Evolutionary conservation across 2,797 vertebrate genomes (phyloP).

Genomic region (Gephyroberyx darwinii): DNA sequence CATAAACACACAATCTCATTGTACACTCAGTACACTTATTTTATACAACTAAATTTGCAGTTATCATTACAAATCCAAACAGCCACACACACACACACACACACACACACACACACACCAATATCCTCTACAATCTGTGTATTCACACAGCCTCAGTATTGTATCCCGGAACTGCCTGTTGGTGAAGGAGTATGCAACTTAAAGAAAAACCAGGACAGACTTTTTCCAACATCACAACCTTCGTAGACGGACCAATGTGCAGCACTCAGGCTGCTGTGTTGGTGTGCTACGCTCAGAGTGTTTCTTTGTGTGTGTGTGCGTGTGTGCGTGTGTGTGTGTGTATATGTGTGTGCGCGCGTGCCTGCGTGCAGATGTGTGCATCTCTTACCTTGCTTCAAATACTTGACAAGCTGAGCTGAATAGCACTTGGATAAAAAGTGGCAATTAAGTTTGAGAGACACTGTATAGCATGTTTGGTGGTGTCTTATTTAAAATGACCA

Average conservation of each 20-base stretch:
- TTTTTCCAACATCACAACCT: constrained; percentile 44
- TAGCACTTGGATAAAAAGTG: constrained; percentile 71
- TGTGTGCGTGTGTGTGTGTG: constrained; percentile 24
- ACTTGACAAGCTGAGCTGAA: constrained; percentile 75
- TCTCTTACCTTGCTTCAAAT: constrained; percentile 73
- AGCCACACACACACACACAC: constrained; percentile 22
- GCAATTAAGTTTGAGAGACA: constrained; percentile 67
- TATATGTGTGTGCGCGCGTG: constrained; percentile 25
- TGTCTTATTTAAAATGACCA: constrained; percentile 72
- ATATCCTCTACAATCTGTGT: constrained; percentile 45
- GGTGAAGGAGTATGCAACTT: constrained; percentile 69
- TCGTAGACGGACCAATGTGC: constrained; percentile 58
- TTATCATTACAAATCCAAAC: constrained; percentile 26
- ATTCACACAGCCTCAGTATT: constrained; percentile 39
- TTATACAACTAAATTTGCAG: constrained; percentile 46
- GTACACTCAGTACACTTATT: constrained; percentile 35
- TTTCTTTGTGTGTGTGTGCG: constrained; percentile 51
- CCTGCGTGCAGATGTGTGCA: constrained; percentile 43
- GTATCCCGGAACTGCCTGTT: constrained; percentile 56
- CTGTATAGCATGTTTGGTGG: constrained; percentile 76
- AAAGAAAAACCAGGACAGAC: constrained; percentile 26
- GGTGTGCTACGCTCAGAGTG: constrained; percentile 53
- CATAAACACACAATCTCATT: constrained; percentile 30
- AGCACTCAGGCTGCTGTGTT: constrained; percentile 51
- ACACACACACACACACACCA: constrained; percentile 30